phyloP scores from a whole-genome alignment of 2,113 vertebrate species.

The Otocyon megalotis region DNA sequence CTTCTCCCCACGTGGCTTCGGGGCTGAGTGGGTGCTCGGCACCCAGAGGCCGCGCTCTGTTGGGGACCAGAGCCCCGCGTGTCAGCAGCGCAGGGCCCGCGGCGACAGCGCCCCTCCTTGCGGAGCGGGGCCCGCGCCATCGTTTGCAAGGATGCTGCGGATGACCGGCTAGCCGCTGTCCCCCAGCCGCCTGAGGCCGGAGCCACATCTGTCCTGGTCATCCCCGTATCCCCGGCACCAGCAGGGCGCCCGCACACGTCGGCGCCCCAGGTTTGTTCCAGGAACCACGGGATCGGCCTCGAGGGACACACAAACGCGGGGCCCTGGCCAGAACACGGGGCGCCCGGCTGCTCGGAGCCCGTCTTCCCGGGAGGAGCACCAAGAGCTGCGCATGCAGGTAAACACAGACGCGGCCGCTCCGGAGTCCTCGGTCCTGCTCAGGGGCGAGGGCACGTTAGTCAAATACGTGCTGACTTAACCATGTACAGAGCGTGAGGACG shows the following conservation, averaged over 20 bases:
- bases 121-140: neutral
- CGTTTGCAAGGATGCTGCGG: accelerated
- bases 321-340: neutral
- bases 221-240: accelerated
- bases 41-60: neutral
- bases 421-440: too few species aligned
- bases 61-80: accelerated
- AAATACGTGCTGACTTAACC: neutral
- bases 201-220: neutral
- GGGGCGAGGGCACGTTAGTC: neutral
- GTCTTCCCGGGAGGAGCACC: accelerated
- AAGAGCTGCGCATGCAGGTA: too few species aligned
- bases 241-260: accelerated
- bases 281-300: neutral
- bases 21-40: neutral
- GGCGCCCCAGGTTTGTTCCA: neutral
- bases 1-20: accelerated
- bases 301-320: accelerated
- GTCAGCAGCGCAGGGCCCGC: accelerated
- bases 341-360: neutral
- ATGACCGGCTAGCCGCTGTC: neutral
- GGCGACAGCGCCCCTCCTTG: neutral
- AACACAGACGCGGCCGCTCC: too few species aligned
- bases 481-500: neutral
- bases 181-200: neutral